These are phyloP conservation scores for Formica selysi DNA, from an alignment of 1,140 invertebrate genomes.

Conservation along the genomic window DNA sequence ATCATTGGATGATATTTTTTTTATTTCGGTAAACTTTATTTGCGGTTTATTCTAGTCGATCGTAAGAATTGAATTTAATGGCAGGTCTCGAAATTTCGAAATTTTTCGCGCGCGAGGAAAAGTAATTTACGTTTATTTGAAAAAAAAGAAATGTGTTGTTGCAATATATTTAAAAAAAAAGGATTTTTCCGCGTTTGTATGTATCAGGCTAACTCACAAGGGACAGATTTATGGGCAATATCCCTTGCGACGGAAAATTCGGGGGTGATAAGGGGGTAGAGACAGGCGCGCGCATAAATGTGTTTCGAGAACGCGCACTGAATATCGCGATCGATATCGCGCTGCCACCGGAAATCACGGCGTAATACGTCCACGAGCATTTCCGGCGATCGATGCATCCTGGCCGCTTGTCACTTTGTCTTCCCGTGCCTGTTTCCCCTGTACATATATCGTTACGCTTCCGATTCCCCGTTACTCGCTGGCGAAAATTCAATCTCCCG, in stretches of 20 bases:
- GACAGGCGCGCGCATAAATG: constrained; percentile 6
- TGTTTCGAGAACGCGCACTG: constrained; percentile 29
- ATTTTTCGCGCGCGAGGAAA: not conserved
- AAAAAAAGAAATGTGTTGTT: constrained; percentile 39
- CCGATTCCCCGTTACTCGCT: not conserved
- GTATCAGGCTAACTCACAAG: constrained; percentile 42
- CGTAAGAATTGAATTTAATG: not conserved
- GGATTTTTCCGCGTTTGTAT: constrained; percentile 46
- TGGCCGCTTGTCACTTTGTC: constrained; percentile 45
- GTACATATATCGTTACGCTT: not conserved
- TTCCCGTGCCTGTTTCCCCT: constrained; percentile 8
- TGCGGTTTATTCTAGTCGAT: not conserved
- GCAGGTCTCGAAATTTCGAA: not conserved
- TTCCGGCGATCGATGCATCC: constrained; percentile 42
- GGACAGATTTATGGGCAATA: constrained; percentile 62
- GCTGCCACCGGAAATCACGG: constrained; percentile 35
- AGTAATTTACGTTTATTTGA: constrained; percentile 28
- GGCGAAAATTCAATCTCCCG: constrained; percentile 59
- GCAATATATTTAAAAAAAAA: constrained; percentile 53
- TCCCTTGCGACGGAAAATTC: constrained; percentile 54
- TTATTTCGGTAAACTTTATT: constrained; percentile 11
- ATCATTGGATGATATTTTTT: not conserved
- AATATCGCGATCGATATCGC: constrained; percentile 44
- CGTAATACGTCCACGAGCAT: constrained; percentile 43
- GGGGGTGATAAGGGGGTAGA: constrained; percentile 41